phyloP scores from a whole-genome alignment of 2,888 invertebrate species.

The Leptarthrus brevirostris region DNA sequence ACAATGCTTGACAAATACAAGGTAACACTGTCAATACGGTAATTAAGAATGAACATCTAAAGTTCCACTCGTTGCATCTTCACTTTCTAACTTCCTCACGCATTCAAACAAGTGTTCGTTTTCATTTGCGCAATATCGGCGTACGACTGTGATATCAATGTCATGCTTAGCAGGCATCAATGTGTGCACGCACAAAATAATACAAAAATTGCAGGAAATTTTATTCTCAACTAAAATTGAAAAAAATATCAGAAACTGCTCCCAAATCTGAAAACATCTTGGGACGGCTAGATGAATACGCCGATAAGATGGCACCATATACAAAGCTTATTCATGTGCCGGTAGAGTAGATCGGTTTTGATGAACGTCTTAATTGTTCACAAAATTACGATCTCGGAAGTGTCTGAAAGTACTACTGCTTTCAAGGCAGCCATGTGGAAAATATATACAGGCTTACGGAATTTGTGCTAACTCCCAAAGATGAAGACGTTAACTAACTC shows the following conservation, averaged over 20 bases:
- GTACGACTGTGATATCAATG: neutral
- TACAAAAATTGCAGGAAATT: neutral
- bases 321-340: conserved; percentile 9
- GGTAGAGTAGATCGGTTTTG: conserved; percentile 15
- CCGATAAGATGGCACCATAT: neutral
- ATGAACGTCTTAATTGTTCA: conserved; percentile 43
- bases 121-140: neutral
- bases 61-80: no score
- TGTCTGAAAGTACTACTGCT: conserved; percentile 15
- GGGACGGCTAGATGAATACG: no score
- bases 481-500: neutral
- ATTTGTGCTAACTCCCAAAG: neutral
- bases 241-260: neutral
- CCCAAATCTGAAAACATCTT: neutral
- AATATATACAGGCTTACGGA: conserved; percentile 10
- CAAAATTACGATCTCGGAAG: conserved; percentile 39
- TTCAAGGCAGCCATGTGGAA: conserved; percentile 23
- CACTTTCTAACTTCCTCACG: no score
- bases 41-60: no score
- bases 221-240: neutral
- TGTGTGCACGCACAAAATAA: neutral
- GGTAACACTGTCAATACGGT: no score
- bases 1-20: no score
- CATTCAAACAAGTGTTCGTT: no score
- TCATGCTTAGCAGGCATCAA: no score